A percentile compares a stretch with the other conserved stretches of the same genome.
Conservation (phyloP, 2,797 vertebrate species). For the Bradypus variegatus region DNA sequence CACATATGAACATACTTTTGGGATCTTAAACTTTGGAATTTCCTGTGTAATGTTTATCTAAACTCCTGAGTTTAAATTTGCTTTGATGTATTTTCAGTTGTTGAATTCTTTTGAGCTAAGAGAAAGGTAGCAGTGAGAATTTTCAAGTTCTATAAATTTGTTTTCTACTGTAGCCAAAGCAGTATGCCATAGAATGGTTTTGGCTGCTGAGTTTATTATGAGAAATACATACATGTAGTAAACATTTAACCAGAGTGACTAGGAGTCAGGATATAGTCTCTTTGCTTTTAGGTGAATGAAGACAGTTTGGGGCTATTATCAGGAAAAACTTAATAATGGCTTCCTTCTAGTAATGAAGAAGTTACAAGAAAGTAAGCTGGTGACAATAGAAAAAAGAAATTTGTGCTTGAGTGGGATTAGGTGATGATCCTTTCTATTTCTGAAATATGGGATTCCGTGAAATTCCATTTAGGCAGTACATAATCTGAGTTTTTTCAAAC, state of each 20-base stretch:
- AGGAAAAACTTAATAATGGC: not conserved
- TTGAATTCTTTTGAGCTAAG: not conserved
- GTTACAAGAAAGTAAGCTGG: not conserved
- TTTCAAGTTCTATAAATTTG: not conserved
- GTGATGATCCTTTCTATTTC: accelerated
- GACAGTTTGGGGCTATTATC: not conserved
- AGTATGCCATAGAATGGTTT: not conserved
- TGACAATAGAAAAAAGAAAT: too few species aligned
- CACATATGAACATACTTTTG: not conserved
- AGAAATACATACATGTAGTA: not conserved
- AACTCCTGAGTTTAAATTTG: slow-evolving; percentile 30
- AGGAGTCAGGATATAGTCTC: not conserved
- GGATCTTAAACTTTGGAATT: slow-evolving; percentile 17
- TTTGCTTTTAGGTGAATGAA: not conserved
- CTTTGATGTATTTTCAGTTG: not conserved
- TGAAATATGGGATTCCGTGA: not conserved
- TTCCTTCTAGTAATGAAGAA: not conserved
- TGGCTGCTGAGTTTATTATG: not conserved
- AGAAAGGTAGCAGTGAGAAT: not conserved
- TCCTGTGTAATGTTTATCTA: slow-evolving; percentile 34
- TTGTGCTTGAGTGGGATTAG: accelerated
- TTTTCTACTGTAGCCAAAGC: not conserved
- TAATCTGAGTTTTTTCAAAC: not conserved
- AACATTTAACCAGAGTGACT: not conserved
- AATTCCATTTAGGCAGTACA: too few species aligned